Evolutionary conservation across 2,888 invertebrate genomes (phyloP), one percentile per base, ranked within the genome.

Genomic region (Tridacna gigas): DNA sequence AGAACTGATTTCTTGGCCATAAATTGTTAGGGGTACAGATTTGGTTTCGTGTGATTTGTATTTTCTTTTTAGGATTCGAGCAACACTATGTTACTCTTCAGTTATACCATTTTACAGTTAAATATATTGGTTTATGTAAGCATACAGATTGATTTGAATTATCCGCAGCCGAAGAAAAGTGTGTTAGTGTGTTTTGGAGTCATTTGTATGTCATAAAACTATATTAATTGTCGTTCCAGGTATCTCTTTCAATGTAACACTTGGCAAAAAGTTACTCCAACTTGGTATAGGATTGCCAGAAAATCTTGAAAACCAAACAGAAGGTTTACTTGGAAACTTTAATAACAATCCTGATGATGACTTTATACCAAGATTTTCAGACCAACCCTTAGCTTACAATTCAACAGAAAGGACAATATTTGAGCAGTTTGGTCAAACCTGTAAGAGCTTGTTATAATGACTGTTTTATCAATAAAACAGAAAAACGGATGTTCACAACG

Each of bases 281-380:
- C 77, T 86, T 75, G 63, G 65, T 7, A 61, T 80, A 37, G 80
- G 77, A 11, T n/a, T 86, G 48, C 82, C 61, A 5, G 65, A 65
- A 25, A 74, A 56, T 7, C 80, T 61, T 20, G 22, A 74, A 48
- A 60, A 37, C 9, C 22, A 76, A 56, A 80, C 76, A 0, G 65
- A 20, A 25, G 86, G 86, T 2, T 79, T 87, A 71, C 51, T 83
- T 18, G 86, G 86, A 25, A 86, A 83, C 74, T 83, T 79, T 51
- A 83, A 86, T 60, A 74, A 56, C 37, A 73, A 83, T 37, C 51
- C 76, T 20, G 48, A 81, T 20, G 83, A 86, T 45, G 86, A 86
- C 37, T 65, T 77, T 45, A 65, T 71, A n/a, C 80, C 82, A 26
- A 65, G 85, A 12, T 60, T 26, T 26, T 18, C 67, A 22, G 26